These are phyloP conservation scores for Aplochiton taeniatus DNA, from an alignment of 2,797 vertebrate genomes.

Conservation along the genomic window DNA sequence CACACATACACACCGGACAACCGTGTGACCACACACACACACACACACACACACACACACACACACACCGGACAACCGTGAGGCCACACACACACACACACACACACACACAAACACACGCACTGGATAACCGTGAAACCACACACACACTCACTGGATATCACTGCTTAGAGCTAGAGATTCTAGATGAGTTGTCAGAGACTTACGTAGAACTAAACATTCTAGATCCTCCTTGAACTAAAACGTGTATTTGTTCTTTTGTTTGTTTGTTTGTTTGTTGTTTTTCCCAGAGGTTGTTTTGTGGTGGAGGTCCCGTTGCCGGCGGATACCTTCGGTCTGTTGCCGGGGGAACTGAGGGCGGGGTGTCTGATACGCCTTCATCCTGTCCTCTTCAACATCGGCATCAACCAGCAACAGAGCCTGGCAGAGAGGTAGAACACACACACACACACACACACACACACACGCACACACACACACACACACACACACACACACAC, in stretches of 20 bases:
- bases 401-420: slow-evolving; percentile 96
- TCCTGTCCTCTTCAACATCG: slow-evolving; percentile 92
- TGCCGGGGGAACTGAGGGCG: slow-evolving; percentile 85
- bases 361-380: slow-evolving; percentile 81
- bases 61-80: too few species aligned
- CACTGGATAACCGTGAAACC: too few species aligned
- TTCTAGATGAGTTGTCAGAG: too few species aligned
- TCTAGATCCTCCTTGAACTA: too few species aligned
- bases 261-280: neutral
- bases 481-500: slow-evolving; percentile 11
- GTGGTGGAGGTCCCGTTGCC: slow-evolving; percentile 88
- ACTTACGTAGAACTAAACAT: too few species aligned
- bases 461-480: slow-evolving; percentile 17
- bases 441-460: slow-evolving; percentile 15
- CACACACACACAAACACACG: slow-evolving; percentile 39
- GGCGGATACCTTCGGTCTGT: slow-evolving; percentile 74
- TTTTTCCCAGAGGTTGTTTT: slow-evolving; percentile 76
- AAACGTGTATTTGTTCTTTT: too few species aligned
- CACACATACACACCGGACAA: neutral
- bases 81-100: too few species aligned
- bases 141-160: neutral
- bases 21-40: too few species aligned
- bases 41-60: slow-evolving; percentile 38
- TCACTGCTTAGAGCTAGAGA: too few species aligned
- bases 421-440: slow-evolving; percentile 88